phyloP scores from a whole-genome alignment of 2,797 vertebrate genomes.

The Trichosurus vulpecula region DNA sequence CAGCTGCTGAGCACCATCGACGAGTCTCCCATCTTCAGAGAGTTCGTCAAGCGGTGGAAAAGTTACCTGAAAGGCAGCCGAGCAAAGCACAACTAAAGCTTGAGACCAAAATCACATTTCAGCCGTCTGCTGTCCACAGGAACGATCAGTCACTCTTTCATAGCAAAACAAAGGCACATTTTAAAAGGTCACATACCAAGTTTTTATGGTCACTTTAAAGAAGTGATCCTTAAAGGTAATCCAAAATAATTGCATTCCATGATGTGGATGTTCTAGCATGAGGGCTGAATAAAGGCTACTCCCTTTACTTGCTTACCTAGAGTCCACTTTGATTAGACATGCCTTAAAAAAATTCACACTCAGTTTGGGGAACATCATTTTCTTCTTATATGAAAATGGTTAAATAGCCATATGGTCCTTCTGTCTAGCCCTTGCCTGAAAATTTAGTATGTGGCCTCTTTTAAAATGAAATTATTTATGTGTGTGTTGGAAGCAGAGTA shows the following conservation, averaged over 20 bases:
- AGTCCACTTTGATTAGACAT: background rate
- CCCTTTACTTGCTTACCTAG: background rate
- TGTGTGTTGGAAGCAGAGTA: slow-evolving; percentile 58
- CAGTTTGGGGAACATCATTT: background rate
- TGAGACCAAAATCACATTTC: slow-evolving; percentile 56
- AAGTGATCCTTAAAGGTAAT: slow-evolving; percentile 77
- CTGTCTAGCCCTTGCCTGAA: slow-evolving; percentile 55
- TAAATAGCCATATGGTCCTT: slow-evolving; percentile 68
- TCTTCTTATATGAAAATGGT: background rate
- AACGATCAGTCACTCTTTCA: background rate
- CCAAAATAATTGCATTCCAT: slow-evolving; percentile 74
- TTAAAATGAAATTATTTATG: slow-evolving; percentile 40
- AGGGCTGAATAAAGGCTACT: slow-evolving; percentile 3
- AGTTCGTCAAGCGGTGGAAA: slow-evolving; percentile 96
- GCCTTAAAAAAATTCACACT: slow-evolving; percentile 25
- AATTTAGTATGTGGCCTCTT: slow-evolving; percentile 66
- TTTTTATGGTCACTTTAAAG: slow-evolving; percentile 41
- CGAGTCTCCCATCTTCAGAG: slow-evolving; percentile 92
- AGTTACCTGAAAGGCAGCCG: slow-evolving; percentile 95
- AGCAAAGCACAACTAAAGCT: slow-evolving; percentile 97
- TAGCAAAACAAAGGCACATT: background rate
- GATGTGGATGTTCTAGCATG: slow-evolving; percentile 26
- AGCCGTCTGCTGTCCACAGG: slow-evolving; percentile 30
- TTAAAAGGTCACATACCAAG: background rate
- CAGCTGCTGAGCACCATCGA: slow-evolving; percentile 95